These are phyloP conservation scores for Laothoe populi DNA, from an alignment of 2,888 invertebrate species.

Conservation along the genomic window DNA sequence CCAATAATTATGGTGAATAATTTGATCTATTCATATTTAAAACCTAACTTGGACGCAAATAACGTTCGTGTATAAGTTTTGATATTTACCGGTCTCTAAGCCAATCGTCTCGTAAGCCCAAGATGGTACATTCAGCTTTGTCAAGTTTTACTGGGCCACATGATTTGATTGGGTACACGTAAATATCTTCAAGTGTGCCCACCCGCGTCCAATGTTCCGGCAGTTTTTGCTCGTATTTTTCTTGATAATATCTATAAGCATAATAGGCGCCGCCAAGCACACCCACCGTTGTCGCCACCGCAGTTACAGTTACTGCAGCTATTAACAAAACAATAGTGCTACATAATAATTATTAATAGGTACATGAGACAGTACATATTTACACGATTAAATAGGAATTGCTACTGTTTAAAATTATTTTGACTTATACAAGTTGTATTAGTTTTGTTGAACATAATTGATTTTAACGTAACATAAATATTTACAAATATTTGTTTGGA, in stretches of 20 bases:
- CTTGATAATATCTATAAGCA: constrained; percentile 58
- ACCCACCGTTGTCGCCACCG: constrained; percentile 58
- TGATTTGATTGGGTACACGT: constrained; percentile 86
- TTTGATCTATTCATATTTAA: too few relatives aligned
- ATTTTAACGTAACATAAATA: too few relatives aligned
- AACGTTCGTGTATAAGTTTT: too few relatives aligned
- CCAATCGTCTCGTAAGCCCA: constrained; percentile 83
- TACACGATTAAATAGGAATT: too few relatives aligned
- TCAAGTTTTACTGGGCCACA: constrained; percentile 77
- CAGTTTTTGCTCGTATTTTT: constrained; percentile 48
- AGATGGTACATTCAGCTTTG: constrained; percentile 78
- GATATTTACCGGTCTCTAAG: constrained; percentile 78
- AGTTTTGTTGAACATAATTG: too few relatives aligned
- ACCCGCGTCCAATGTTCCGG: constrained; percentile 84
- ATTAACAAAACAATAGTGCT: constrained; percentile 12
- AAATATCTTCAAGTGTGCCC: constrained; percentile 82
- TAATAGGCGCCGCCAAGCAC: constrained; percentile 63
- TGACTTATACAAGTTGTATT: too few relatives aligned
- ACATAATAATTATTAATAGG: too few relatives aligned
- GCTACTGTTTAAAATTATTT: too few relatives aligned
- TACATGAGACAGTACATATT: too few relatives aligned
- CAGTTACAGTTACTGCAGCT: constrained; percentile 53
- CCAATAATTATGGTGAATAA: too few relatives aligned
- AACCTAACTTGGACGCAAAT: too few relatives aligned
- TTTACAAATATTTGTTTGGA: too few relatives aligned